A percentile compares a stretch with the other conserved stretches of the same genome.
Evolutionary conservation across 2,797 vertebrate genomes (phyloP).

Genomic region (Eleutherodactylus coqui): DNA sequence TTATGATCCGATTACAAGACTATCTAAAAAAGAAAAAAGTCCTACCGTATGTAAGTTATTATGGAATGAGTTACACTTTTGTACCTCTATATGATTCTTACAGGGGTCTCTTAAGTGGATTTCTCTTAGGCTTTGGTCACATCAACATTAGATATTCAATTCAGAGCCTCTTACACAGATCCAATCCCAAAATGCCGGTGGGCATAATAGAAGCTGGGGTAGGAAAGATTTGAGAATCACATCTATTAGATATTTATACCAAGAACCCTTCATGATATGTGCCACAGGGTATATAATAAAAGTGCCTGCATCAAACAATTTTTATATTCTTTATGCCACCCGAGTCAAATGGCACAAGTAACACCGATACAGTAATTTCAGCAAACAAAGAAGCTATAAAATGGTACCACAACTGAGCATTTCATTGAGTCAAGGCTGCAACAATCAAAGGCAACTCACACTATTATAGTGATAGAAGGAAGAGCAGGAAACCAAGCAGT

Average conservation of each 20-base stretch:
- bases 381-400: background rate
- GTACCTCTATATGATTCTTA: no score
- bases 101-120: background rate
- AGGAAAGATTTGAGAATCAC: no score
- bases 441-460: background rate
- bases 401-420: background rate
- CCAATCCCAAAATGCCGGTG: no score
- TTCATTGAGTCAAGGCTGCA: background rate
- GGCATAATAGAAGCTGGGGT: no score
- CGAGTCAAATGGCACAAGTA: background rate
- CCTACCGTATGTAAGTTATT: background rate
- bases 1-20: no score
- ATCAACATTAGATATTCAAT: no score
- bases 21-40: background rate
- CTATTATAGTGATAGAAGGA: background rate
- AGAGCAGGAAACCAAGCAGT: background rate
- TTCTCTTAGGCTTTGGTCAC: no score
- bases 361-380: background rate
- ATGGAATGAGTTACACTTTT: background rate
- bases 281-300: no score
- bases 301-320: background rate
- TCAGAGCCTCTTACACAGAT: no score
- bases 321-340: background rate
- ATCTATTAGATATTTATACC: no score
- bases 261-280: no score